Evolutionary conservation across 2,113 vertebrate species (phyloP).

Genomic region (Pseudorasbora parva): DNA sequence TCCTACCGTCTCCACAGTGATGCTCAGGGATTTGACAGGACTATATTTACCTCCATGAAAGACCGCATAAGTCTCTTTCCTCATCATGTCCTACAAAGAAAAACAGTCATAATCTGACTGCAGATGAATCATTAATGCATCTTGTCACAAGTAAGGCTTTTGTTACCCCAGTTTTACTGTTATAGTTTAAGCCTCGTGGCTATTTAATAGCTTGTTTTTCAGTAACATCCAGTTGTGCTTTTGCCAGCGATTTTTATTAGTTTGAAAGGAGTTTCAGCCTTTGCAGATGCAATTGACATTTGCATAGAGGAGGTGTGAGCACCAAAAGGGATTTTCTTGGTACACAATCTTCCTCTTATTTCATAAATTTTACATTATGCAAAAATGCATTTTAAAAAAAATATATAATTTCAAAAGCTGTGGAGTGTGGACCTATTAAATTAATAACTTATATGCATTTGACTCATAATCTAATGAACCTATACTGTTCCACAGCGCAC

Average conservation of each 20-base stretch:
- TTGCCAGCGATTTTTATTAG: constrained; percentile 14
- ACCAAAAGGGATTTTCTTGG: neutral
- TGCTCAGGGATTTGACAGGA: constrained; percentile 43
- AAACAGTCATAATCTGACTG: constrained; percentile 17
- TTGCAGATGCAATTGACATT: constrained; percentile 17
- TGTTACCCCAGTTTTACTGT: constrained; percentile 23
- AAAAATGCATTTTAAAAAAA: no score
- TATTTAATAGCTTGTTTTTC: constrained; percentile 20
- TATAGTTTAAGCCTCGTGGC: neutral
- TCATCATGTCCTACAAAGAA: constrained; percentile 41
- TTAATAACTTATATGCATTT: neutral
- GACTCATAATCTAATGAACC: neutral
- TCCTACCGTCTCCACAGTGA: constrained; percentile 51
- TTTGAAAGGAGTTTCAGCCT: neutral
- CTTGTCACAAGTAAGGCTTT: neutral
- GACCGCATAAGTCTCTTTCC: constrained; percentile 16
- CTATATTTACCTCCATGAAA: constrained; percentile 55
- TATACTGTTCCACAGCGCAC: neutral
- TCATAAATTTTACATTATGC: neutral
- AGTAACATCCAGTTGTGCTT: neutral
- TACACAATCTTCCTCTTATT: neutral
- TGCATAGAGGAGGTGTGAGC: constrained; percentile 21
- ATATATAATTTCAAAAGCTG: neutral
- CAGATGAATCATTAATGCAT: constrained; percentile 27
- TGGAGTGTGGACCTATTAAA: no score